Percentiles rank a stretch among this genome's conserved stretches.
These are phyloP conservation scores for Bradysia coprophila DNA, from an alignment of 1,140 invertebrate genomes.

Conservation along the genomic window DNA sequence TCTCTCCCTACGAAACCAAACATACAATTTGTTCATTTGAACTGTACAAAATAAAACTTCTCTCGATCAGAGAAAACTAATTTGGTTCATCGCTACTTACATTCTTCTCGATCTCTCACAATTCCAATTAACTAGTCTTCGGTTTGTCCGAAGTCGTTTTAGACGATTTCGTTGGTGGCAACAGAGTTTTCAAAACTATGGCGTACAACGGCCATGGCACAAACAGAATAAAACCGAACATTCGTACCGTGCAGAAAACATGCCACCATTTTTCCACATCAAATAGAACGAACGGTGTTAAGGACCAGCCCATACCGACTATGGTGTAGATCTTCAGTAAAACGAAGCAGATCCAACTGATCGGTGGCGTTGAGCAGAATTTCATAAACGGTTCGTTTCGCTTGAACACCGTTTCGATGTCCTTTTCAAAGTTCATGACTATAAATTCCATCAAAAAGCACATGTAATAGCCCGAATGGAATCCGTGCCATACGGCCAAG, in stretches of 20 bases:
- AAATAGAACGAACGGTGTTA: conserved; percentile 62
- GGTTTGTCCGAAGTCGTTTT: no score
- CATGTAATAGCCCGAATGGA: conserved; percentile 78
- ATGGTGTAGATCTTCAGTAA: conserved; percentile 57
- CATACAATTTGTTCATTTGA: no score
- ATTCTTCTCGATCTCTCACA: no score
- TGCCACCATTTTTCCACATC: conserved; percentile 41
- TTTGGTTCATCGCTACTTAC: no score
- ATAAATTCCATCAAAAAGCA: conserved; percentile 84
- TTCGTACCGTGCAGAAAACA: conserved; percentile 39
- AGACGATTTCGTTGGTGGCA: not conserved
- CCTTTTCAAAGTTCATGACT: conserved; percentile 72
- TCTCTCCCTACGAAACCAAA: no score
- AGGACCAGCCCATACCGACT: conserved; percentile 69
- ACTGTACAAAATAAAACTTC: no score
- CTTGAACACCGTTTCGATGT: conserved; percentile 33
- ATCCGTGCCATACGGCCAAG: conserved; percentile 86
- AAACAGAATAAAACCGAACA: conserved; percentile 41
- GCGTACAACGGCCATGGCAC: conserved; percentile 26
- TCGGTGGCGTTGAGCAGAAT: conserved; percentile 27
- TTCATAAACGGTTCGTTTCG: conserved; percentile 8
- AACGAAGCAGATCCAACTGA: conserved; percentile 28
- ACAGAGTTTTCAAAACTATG: not conserved
- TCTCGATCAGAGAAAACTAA: no score
- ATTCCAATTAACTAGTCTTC: no score